phyloP scores from a whole-genome alignment of 2,113 vertebrate species.

The Solenodon paradoxus region DNA sequence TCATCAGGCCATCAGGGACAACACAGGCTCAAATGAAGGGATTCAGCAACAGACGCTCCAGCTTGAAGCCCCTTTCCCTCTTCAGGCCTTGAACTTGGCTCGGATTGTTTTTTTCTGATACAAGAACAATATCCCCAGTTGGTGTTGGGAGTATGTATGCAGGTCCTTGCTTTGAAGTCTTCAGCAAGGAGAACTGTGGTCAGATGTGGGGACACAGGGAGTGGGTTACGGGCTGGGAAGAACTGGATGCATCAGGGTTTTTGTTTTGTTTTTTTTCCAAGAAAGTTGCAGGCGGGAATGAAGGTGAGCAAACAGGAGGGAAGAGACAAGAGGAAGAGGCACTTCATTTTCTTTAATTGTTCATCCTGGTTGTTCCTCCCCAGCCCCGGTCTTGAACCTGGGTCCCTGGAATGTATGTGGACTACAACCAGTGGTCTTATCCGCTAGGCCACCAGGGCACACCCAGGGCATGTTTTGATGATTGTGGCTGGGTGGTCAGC shows the following conservation, averaged over 20 bases:
- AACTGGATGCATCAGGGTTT: neutral
- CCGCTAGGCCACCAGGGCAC: no score
- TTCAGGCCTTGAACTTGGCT: neutral
- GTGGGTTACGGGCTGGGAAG: neutral
- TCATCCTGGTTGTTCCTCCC: no score
- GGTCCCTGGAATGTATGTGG: no score
- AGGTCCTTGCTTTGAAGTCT: neutral
- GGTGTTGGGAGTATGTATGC: neutral
- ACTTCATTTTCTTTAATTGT: no score
- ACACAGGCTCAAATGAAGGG: neutral
- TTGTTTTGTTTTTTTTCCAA: no score
- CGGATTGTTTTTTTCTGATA: neutral
- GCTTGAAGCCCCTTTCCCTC: neutral
- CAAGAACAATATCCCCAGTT: neutral
- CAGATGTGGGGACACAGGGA: neutral
- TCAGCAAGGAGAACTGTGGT: neutral
- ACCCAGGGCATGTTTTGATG: no score
- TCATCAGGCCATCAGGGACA: neutral
- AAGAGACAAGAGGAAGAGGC: no score
- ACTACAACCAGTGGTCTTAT: no score
- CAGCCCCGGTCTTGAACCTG: no score
- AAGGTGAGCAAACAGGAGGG: no score
- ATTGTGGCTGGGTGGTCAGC: neutral
- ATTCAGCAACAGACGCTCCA: accelerated
- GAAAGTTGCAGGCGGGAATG: no score